Evolutionary conservation across 2,888 invertebrate species (phyloP).

Genomic region (Tuberolachnus salignus): DNA sequence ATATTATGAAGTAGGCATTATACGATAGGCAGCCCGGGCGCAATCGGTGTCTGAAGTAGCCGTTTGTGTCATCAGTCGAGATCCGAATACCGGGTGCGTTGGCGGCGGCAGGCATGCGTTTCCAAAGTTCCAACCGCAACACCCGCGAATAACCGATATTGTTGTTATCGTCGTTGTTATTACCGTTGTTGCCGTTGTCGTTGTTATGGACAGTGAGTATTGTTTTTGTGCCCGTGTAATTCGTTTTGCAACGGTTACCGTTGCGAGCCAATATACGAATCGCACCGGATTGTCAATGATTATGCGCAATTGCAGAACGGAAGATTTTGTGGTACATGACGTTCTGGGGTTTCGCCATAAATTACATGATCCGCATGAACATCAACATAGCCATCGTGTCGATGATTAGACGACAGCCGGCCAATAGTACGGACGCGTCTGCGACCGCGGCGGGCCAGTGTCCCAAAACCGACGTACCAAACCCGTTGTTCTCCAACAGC

Average conservation of each 20-base stretch:
- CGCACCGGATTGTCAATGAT: no score
- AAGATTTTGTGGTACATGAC: slow-evolving; percentile 70
- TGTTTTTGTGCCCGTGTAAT: not conserved
- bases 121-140: no score
- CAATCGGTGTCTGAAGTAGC: not conserved
- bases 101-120: no score
- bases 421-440: not conserved
- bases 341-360: slow-evolving; percentile 72
- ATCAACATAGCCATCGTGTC: slow-evolving; percentile 73
- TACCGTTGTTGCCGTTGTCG: not conserved
- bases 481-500: not conserved
- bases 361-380: slow-evolving; percentile 73
- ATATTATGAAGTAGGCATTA: slow-evolving; percentile 17
- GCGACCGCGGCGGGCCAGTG: not conserved
- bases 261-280: not conserved
- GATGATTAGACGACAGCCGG: slow-evolving; percentile 64
- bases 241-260: no score
- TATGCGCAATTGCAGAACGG: slow-evolving; percentile 62
- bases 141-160: not conserved
- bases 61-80: not conserved
- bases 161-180: not conserved
- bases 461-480: not conserved
- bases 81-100: not conserved
- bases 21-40: not conserved
- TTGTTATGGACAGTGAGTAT: slow-evolving; percentile 41